phyloP scores from a whole-genome alignment of 1,140 invertebrate genomes.

The Babylonia areolata region DNA sequence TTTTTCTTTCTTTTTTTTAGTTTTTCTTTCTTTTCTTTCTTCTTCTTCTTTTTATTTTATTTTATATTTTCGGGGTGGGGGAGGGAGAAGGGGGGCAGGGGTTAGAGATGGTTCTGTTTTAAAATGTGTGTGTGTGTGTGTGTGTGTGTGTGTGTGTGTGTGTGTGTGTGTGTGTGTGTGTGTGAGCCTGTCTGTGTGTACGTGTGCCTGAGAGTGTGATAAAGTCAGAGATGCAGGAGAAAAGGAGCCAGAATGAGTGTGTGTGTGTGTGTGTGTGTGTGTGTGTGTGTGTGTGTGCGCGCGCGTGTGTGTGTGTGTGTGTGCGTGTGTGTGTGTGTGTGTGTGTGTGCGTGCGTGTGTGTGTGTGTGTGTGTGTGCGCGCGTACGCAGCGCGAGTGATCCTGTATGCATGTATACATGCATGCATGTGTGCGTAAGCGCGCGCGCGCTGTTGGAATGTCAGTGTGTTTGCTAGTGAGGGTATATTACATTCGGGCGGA shows the following conservation, averaged over 20 bases:
- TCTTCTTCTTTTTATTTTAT: too few species aligned
- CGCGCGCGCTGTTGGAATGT: neutral
- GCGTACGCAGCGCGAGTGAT: neutral
- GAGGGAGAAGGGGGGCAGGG: too few species aligned
- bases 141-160: neutral
- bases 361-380: neutral
- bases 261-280: conserved; percentile 27
- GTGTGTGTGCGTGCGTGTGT: conserved; percentile 7
- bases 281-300: conserved; percentile 3
- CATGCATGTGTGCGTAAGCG: neutral
- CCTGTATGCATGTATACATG: neutral
- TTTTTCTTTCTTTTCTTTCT: neutral
- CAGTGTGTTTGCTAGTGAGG: neutral
- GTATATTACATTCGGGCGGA: neutral
- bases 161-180: conserved; percentile 11
- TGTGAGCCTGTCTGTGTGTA: conserved; percentile 3
- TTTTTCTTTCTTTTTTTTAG: neutral
- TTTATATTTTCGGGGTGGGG: too few species aligned
- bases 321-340: conserved; percentile 1
- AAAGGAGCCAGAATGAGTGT: too few species aligned
- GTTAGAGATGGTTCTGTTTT: neutral
- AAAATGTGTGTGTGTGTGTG: neutral
- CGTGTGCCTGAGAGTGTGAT: neutral
- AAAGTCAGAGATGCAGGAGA: neutral
- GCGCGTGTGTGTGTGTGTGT: conserved; percentile 9